Evolutionary conservation across 2,113 vertebrate genomes (phyloP).

Genomic region (Podarcis cretensis): DNA sequence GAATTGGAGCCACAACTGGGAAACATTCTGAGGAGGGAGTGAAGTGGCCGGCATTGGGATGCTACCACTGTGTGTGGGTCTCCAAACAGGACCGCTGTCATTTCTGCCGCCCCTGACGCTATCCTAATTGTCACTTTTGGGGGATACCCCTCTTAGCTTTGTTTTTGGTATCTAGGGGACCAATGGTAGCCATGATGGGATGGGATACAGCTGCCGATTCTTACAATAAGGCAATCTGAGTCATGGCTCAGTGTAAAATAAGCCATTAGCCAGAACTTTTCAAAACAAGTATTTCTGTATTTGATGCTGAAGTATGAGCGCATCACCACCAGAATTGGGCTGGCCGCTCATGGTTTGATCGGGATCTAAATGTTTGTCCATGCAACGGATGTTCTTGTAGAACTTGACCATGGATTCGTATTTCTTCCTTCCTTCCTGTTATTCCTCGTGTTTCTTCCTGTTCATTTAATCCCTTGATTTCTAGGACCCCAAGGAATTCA

Average conservation of each 20-base stretch:
- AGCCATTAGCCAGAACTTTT: neutral
- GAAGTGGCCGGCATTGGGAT: neutral
- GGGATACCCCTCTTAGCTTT: neutral
- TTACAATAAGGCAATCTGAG: neutral
- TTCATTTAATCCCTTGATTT: neutral
- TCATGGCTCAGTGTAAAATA: neutral
- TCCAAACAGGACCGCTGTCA: neutral
- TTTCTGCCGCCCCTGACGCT: neutral
- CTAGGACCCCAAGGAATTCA: conserved; percentile 54
- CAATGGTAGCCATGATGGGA: neutral
- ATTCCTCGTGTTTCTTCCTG: neutral
- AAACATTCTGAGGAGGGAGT: neutral
- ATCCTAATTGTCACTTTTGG: neutral
- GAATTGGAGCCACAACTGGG: neutral
- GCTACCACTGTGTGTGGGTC: neutral
- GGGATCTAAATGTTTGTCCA: neutral
- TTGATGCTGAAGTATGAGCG: neutral
- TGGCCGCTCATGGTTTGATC: neutral
- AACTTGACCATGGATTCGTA: neutral
- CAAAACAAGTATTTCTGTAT: neutral
- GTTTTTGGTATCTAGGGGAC: neutral
- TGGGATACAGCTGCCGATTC: neutral
- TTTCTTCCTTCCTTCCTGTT: neutral
- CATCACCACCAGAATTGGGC: neutral
- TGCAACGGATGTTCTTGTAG: neutral